These are phyloP conservation scores for Polietes domitor DNA, from an alignment of 2,888 invertebrate genomes.

Conservation along the genomic window DNA sequence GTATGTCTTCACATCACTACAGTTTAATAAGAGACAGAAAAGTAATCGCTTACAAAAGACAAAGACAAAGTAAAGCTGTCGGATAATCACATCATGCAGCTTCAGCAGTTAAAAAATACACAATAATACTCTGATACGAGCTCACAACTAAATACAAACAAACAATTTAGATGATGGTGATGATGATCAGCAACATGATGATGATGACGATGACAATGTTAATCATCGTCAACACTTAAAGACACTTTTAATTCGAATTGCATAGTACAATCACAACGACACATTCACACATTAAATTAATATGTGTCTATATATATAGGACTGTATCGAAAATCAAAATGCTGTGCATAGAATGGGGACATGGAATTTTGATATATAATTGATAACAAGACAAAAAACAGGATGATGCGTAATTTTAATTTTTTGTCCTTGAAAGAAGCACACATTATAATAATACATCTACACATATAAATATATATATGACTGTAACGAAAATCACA, in stretches of 20 bases:
- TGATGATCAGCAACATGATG: background rate
- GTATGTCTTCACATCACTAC: background rate
- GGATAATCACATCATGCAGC: background rate
- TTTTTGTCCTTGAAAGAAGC: too few species aligned
- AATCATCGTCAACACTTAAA: conserved; percentile 18
- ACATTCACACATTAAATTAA: too few species aligned
- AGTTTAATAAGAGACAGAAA: background rate
- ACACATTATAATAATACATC: too few species aligned
- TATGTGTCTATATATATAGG: too few species aligned
- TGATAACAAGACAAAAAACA: too few species aligned
- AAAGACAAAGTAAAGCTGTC: background rate
- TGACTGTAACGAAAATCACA: too few species aligned
- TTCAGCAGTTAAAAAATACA: background rate
- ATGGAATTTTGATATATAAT: too few species aligned
- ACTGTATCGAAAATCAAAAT: too few species aligned
- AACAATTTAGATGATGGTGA: background rate
- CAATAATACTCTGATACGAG: conserved; percentile 16
- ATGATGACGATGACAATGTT: conserved; percentile 16
- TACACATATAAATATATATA: too few species aligned
- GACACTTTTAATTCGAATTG: background rate
- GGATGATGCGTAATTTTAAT: too few species aligned
- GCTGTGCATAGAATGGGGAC: too few species aligned
- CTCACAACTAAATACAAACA: background rate
- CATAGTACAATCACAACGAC: background rate
- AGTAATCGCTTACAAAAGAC: background rate